Percentiles rank a stretch among this genome's conserved stretches.
phyloP scores from a whole-genome alignment of 2,113 vertebrate genomes.

The Bostrychus sinensis region DNA sequence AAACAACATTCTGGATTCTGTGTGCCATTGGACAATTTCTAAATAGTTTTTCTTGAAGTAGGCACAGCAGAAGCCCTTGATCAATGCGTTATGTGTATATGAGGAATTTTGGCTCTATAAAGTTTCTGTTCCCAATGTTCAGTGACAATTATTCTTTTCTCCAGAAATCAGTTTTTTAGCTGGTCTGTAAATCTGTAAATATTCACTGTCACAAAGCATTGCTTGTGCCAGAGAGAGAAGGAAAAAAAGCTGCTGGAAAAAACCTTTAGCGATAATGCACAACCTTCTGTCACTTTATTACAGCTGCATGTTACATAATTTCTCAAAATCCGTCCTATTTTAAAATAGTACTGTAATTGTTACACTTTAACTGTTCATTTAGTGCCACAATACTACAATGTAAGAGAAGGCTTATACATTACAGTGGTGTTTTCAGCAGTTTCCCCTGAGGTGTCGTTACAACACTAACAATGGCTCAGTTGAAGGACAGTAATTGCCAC shows the following conservation, averaged over 20 bases:
- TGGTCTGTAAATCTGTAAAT: slow-evolving; percentile 56
- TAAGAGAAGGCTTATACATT: slow-evolving; percentile 31
- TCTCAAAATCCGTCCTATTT: neutral
- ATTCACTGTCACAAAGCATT: slow-evolving; percentile 23
- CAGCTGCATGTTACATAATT: neutral
- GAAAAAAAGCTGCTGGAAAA: slow-evolving; percentile 30
- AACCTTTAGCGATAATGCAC: neutral
- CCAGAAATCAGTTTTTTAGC: slow-evolving; percentile 21
- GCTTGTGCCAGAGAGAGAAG: neutral
- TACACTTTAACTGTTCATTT: neutral
- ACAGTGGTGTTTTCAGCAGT: no score
- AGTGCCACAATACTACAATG: neutral
- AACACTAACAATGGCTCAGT: no score
- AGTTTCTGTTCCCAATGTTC: neutral
- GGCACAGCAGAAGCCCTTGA: slow-evolving; percentile 24
- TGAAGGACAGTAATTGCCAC: neutral
- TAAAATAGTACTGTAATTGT: neutral
- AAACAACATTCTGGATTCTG: slow-evolving; percentile 30
- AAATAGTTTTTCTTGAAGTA: slow-evolving; percentile 6
- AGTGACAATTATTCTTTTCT: slow-evolving; percentile 11
- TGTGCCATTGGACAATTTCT: slow-evolving; percentile 29
- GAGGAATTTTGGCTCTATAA: slow-evolving; percentile 30
- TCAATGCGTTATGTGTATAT: slow-evolving; percentile 67
- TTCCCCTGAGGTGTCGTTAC: no score
- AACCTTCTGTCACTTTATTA: slow-evolving; percentile 5